Conservation (phyloP, 2,888 invertebrate species). For the Hypolimnas misippus region DNA sequence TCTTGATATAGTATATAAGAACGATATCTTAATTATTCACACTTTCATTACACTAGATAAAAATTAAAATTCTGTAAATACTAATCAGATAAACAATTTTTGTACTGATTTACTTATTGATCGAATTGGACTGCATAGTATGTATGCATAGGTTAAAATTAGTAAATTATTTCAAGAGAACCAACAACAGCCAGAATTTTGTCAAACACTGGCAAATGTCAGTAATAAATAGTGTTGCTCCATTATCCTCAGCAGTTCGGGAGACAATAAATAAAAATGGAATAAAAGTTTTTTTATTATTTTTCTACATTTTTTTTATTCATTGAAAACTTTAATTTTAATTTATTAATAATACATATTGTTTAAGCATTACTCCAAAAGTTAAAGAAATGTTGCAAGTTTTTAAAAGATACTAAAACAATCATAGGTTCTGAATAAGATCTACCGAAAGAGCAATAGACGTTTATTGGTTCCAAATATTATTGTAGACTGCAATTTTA, state of each 20-base stretch:
- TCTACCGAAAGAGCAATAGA: too few relatives aligned
- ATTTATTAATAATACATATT: too few relatives aligned
- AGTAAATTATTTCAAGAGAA: constrained; percentile 21
- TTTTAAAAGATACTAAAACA: too few relatives aligned
- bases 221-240: constrained; percentile 1
- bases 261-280: too few relatives aligned
- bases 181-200: constrained; percentile 18
- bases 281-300: too few relatives aligned
- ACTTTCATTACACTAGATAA: constrained; percentile 27
- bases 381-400: too few relatives aligned
- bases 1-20: constrained; percentile 53
- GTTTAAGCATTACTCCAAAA: too few relatives aligned
- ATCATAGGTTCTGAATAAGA: too few relatives aligned
- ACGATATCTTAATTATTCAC: constrained; percentile 35
- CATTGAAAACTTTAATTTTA: too few relatives aligned
- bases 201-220: constrained; percentile 21
- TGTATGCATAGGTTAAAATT: constrained; percentile 18
- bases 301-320: too few relatives aligned
- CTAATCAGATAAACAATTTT: constrained; percentile 1
- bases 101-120: constrained; percentile 12
- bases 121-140: constrained; percentile 10
- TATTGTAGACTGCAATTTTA: too few relatives aligned
- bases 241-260: neutral
- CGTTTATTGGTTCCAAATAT: too few relatives aligned
- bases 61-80: neutral